Evolutionary conservation across 2,113 vertebrate species (phyloP).

Genomic region (Ptyas mucosa): DNA sequence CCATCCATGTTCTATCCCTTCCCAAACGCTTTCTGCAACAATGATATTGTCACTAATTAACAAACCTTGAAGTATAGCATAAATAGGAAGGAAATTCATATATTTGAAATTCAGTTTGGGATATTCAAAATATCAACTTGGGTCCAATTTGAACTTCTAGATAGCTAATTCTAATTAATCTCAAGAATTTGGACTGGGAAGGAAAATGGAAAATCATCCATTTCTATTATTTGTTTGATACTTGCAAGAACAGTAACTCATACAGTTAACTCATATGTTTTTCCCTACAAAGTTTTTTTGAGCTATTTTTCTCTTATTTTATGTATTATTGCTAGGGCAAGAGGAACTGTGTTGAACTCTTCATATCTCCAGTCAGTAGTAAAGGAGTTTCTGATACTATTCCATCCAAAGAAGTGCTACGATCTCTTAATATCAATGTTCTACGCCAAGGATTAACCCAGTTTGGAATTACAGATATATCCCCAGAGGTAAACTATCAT

Average conservation of each 20-base stretch:
- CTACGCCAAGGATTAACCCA: slow-evolving; percentile 84
- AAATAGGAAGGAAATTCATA: not conserved
- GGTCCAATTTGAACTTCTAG: not conserved
- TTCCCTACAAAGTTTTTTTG: not conserved
- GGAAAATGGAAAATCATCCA: not conserved
- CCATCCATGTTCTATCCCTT: not conserved
- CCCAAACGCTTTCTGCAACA: not conserved
- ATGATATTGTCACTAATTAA: not conserved
- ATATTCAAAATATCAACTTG: not conserved
- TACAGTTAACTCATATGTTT: not conserved
- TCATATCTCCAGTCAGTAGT: slow-evolving; percentile 80
- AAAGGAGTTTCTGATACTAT: slow-evolving; percentile 77
- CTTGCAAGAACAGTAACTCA: not conserved
- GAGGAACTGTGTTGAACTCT: slow-evolving; percentile 90
- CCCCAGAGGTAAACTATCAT: slow-evolving; percentile 79
- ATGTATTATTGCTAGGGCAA: slow-evolving; percentile 68
- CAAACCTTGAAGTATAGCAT: not conserved
- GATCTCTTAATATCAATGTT: slow-evolving; percentile 84
- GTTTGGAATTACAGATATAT: slow-evolving; percentile 87
- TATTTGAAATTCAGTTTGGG: not conserved
- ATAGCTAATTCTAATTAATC: not conserved
- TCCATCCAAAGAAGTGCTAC: slow-evolving; percentile 85
- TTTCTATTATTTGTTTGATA: not conserved
- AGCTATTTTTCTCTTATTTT: not conserved
- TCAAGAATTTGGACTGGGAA: not conserved